Evolutionary conservation across 2,113 vertebrate species (phyloP), one percentile per base, ranked within the genome.

Genomic region (Scalopus aquaticus): DNA sequence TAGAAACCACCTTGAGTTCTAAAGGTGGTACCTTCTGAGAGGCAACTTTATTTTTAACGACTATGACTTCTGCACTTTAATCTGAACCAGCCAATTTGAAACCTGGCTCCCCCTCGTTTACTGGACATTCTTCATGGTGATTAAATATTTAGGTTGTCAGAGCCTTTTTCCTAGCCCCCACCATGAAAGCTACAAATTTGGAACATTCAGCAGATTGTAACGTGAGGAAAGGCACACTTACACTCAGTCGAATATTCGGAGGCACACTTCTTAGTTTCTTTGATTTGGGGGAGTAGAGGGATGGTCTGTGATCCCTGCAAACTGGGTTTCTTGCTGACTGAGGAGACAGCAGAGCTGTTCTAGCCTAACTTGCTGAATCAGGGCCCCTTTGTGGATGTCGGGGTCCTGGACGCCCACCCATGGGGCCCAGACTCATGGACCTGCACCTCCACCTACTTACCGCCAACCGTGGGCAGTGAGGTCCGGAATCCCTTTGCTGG

Each of bases 131-230:
- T 93, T 95, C 92, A 87, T 77, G 92, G 92, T 51, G 85, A 96
- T 96, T 96, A 97, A 97, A 94, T 97, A 97, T 96, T 96, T 95
- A 96, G 2, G 0, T 39, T 32, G 62, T 90, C 85, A 91, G 86
- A 86, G 54, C 54, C 35, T 86, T 35, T 72, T 60, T 67, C 42
- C 28, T 3, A 30, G 2, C 5, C 42, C 64, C 90, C 28, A 70
- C 72, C 72, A 84, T 32, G 76, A 93, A 96, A 89, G 56, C 90
- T 82, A 88, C 64, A 88, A 37, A 62, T 96, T 88, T 93, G 94
- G 94, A 96, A 95, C 64, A 77, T 86, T 85, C 46, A 5, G 65
- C 76, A 93, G 32, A 46, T 87, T 89, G 70, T 44, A 94, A 88
- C 73, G 44, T 56, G 44, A 93, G 62, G 84, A 95, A 88, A 93